Conservation (phyloP, 2,888 invertebrate genomes). For the Campoplex capitator region DNA sequence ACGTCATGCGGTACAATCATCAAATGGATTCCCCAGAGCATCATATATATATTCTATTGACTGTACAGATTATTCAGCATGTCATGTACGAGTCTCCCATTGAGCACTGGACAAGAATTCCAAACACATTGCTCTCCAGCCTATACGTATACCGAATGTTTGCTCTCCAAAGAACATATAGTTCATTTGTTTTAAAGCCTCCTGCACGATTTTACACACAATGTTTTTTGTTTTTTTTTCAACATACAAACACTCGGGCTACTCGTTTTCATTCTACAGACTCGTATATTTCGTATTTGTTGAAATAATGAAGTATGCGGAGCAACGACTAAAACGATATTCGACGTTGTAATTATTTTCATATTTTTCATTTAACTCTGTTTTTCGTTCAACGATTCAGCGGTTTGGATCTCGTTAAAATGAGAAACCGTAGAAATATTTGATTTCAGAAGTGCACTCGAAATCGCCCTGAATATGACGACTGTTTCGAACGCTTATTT, state of each 20-base stretch:
- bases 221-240: not conserved
- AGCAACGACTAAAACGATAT: not conserved
- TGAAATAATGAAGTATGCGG: not conserved
- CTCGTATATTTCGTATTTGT: not conserved
- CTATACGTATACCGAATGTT: not conserved
- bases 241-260: not conserved
- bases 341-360: not conserved
- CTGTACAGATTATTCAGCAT: slow-evolving; percentile 44
- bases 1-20: slow-evolving; percentile 50
- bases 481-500: too few relatives aligned
- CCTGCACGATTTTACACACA: not conserved
- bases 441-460: too few relatives aligned
- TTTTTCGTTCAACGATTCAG: not conserved
- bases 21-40: slow-evolving; percentile 24
- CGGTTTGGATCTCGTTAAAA: too few relatives aligned
- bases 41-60: slow-evolving; percentile 29
- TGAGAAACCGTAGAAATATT: too few relatives aligned
- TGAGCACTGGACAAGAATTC: slow-evolving; percentile 16
- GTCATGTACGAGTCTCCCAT: slow-evolving; percentile 23
- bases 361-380: not conserved
- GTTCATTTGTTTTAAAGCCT: not conserved
- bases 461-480: too few relatives aligned
- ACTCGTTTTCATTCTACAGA: not conserved
- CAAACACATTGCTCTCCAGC: slow-evolving; percentile 9
- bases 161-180: not conserved